Base-by-base conservation (phyloP, 2,888 invertebrate species). In the Strigamia transsilvanica region DNA sequence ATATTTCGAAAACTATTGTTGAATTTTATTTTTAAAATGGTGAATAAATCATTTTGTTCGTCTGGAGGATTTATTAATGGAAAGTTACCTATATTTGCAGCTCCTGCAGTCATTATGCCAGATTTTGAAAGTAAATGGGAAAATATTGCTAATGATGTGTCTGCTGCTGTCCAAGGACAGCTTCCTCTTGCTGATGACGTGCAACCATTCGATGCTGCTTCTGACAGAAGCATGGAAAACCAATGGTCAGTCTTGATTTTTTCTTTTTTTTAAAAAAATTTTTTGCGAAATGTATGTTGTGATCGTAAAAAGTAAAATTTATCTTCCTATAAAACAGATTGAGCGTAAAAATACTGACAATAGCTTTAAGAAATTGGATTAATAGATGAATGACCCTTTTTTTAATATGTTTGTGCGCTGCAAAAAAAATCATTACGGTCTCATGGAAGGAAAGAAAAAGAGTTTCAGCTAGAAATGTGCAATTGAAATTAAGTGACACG, bases 171-270 rank as follows among this genome's bases (percentile, higher is more conserved):
- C 21, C 88, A 88, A 84, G 89, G 85, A 7, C 86, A 85, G 2
- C 84, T 85, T 10, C 86, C 86, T n/a, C 83, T 92, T 85, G 91
- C 92, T 0, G 88, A 90, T 78, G 91, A 91, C 85, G 91, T 93
- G 80, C 90, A 93, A 83, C 96, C 96, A 0, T 96, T 96, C 87
- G 96, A 97, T 89, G 83, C 95, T 15, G 92, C 94, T 0, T 93
- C 94, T 5, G 95, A 96, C 85, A 91, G 91, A 56, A 91, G 93
- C 66, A 93, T 96, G 83, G 96, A 97, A 86, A 93, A 96, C 86
- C 97, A 97, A 89, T 73, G 73, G 73, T 73, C 73, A 73, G 73
- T 27, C 15, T 73, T 27, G 12, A 2, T 32, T 73, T 32, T 32
- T 73, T 10, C 5, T n/a, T 12, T 73, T 32, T 32, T 38, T 38